phyloP scores from a whole-genome alignment of 2,113 vertebrate species.

The Chaetodon auriga region DNA sequence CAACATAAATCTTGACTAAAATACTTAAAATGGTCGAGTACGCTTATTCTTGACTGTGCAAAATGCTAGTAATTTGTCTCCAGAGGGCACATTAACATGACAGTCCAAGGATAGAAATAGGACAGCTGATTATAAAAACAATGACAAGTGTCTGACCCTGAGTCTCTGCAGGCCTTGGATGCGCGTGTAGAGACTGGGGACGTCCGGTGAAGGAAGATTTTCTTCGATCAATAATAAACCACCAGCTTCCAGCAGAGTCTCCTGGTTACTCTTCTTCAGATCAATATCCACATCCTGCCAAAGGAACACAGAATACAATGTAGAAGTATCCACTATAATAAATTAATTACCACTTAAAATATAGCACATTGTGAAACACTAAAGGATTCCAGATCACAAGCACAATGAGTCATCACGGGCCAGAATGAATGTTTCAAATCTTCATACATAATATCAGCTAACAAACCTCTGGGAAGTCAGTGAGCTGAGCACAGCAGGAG shows the following conservation, averaged over 20 bases:
- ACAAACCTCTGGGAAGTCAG: constrained; percentile 85
- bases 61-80: not conserved
- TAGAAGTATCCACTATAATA: not conserved
- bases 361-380: not conserved
- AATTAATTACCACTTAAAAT: not conserved
- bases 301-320: not conserved
- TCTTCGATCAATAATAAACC: constrained; percentile 79
- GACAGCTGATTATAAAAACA: constrained; percentile 10
- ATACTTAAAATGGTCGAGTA: not conserved
- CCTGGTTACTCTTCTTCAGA: constrained; percentile 88
- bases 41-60: not conserved
- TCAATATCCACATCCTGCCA: constrained; percentile 87
- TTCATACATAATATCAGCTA: not conserved
- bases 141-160: constrained; percentile 72
- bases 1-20: not conserved
- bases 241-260: constrained; percentile 85
- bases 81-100: not conserved
- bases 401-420: not conserved
- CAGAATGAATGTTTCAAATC: not conserved
- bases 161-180: constrained; percentile 88
- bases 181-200: constrained; percentile 86
- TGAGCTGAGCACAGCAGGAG: constrained; percentile 85
- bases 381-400: not conserved
- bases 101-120: not conserved
- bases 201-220: constrained; percentile 70